Evolutionary conservation across 2,888 invertebrate genomes (phyloP), one percentile per base, ranked within the genome.

Genomic region (Lepidonotus clava): DNA sequence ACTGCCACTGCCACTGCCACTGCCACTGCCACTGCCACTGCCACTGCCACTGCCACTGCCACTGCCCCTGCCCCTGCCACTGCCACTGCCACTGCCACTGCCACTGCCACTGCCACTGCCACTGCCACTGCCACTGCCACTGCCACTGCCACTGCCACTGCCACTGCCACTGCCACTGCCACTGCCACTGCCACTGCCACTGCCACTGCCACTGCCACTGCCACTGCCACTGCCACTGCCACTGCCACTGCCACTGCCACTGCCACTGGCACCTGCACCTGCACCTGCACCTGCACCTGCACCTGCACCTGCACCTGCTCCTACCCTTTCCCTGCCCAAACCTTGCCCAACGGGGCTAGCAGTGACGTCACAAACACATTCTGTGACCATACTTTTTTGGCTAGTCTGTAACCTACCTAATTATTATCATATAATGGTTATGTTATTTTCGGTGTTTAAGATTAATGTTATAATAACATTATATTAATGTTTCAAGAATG

Each of bases 61-160:
- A 34, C 38, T 24, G 34, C 66, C 84, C 32, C 38, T 38, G 34
- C 11, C 84, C 28, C 41, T 38, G 61, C 11, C 84, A 61, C 56
- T 38, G 84, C 53, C 56, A 56, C 56, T 38, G 84, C 5, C 84
- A 53, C 56, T 14, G 32, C 38, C 56, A 83, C 34, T 61, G 56
- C 56, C 56, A 61, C 56, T 41, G 51, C 84, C 85, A 85, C 40
- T 80, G 38, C 32, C 85, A 85, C 40, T 51, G 83, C 46, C 46
- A 46, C 46, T n/a, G 67, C 67, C 67, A 66, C 34, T n/a, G 67
- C 67, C 67, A 66, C 21, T 32, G 80, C 41, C 41, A 80, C 38
- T 32, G 36, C 80, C 80, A 80, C 38, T 36, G 80, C 80, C 80
- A 80, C 38, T 32, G 80, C 38, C 80, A 80, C 36, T 36, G 67